Evolutionary conservation across 1,140 invertebrate species (phyloP), one percentile per base, ranked within the genome.

Genomic region (Philotrypesis tridentata): DNA sequence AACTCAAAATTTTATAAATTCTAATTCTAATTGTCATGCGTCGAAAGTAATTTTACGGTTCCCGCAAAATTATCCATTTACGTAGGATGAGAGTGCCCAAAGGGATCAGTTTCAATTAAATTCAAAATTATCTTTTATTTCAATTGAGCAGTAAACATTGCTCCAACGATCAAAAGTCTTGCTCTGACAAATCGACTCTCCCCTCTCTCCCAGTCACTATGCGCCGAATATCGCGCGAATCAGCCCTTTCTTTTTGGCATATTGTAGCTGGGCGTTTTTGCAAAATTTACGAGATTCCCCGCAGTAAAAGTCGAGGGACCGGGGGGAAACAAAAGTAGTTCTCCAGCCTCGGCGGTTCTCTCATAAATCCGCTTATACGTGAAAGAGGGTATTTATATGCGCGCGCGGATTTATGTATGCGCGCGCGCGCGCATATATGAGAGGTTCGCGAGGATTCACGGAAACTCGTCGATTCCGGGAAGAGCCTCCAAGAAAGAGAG

Each of bases 301-400:
- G 71, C 71, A 60, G 61, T 80, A 80, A 80, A 80, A 73, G 60
- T 48, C 65, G 48, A 5, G 33, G 31, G 61, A 3, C 5, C 55
- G 55, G 4, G 61, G 68, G 65, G 68, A 72, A 71, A 79, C 71
- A 74, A 80, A 72, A 80, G 79, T 80, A 55, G 48, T 55, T 17
- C 48, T 17, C 48, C 67, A 84, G 83, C 84, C 72, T 83, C 84
- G 80, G 80, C 60, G 73, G 75, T 31, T 73, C 76, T 40, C 23
- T 71, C 71, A 80, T 80, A 80, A 80, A 80, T 80, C 71, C 71
- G 61, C 79, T 73, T 80, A 73, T 71, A 61, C 70, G 55, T 73
- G 31, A 72, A 80, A 27, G n/a, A n/a, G 48, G 68, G 77, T 79
- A 79, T 79, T 79, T 79, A 72, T 48, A 71, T 67, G 65, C 43